phyloP scores from a whole-genome alignment of 2,113 vertebrate species.

The Columba janthina region DNA sequence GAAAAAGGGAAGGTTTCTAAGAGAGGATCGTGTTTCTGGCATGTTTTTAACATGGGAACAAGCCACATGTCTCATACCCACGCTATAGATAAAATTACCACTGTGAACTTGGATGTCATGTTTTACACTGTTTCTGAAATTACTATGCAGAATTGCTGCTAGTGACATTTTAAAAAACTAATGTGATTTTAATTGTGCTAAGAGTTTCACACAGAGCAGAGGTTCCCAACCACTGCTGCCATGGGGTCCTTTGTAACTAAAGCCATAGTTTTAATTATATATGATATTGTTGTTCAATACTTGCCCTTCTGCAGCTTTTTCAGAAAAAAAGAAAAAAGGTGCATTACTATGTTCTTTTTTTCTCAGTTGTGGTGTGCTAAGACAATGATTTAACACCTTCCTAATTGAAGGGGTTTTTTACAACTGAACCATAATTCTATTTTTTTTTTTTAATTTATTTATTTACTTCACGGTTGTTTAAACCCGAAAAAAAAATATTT shows the following conservation, averaged over 20 bases:
- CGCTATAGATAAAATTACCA: background rate
- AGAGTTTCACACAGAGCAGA: background rate
- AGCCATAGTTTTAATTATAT: background rate
- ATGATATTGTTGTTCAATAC: background rate
- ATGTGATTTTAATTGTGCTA: background rate
- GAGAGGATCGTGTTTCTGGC: background rate
- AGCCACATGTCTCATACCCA: rapidly evolving
- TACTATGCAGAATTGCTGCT: background rate
- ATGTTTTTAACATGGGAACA: background rate
- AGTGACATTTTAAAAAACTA: background rate
- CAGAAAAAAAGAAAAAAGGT: background rate
- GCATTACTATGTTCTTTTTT: background rate
- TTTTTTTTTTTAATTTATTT: background rate
- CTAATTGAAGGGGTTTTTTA: background rate
- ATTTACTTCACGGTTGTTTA: background rate
- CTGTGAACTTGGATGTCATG: background rate
- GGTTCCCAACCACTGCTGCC: background rate
- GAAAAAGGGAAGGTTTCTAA: background rate
- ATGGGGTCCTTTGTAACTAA: background rate
- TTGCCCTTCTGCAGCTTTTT: background rate
- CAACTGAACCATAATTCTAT: background rate
- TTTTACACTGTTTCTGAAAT: background rate
- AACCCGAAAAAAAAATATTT: background rate
- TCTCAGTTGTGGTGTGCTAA: background rate
- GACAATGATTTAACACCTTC: background rate